These are phyloP conservation scores for Melanerpes formicivorus DNA, from an alignment of 2,113 vertebrate genomes.

Conservation along the genomic window DNA sequence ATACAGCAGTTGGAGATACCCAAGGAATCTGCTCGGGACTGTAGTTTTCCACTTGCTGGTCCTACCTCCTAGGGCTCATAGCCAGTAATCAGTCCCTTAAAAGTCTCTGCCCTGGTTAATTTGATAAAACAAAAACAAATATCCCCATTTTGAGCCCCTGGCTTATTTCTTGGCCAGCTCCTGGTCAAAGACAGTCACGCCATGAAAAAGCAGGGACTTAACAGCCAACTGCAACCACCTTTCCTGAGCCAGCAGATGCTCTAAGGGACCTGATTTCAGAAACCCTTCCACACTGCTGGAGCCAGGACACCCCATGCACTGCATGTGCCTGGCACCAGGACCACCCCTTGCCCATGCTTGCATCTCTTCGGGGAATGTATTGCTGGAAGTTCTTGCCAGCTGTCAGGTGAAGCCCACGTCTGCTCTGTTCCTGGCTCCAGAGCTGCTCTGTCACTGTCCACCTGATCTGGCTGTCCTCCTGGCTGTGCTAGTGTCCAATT, in stretches of 20 bases:
- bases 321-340: fast-evolving
- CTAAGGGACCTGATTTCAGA: neutral
- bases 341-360: neutral
- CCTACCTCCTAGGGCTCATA: neutral
- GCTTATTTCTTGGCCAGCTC: neutral
- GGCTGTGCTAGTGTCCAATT: neutral
- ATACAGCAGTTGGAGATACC: neutral
- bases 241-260: neutral
- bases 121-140: neutral
- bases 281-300: neutral
- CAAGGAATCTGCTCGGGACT: neutral
- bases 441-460: neutral
- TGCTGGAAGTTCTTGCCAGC: neutral
- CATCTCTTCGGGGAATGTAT: too few species aligned
- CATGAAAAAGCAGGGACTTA: neutral
- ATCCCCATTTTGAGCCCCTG: neutral
- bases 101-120: neutral
- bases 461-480: neutral
- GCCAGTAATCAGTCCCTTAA: neutral
- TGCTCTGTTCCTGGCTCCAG: neutral
- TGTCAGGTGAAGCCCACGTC: neutral
- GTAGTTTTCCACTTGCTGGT: neutral
- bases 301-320: neutral
- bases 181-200: neutral
- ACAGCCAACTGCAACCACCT: fast-evolving